phyloP scores from a whole-genome alignment of 35 echinoderm and acorn worm genomes.

The Eucidaris tribuloides region DNA sequence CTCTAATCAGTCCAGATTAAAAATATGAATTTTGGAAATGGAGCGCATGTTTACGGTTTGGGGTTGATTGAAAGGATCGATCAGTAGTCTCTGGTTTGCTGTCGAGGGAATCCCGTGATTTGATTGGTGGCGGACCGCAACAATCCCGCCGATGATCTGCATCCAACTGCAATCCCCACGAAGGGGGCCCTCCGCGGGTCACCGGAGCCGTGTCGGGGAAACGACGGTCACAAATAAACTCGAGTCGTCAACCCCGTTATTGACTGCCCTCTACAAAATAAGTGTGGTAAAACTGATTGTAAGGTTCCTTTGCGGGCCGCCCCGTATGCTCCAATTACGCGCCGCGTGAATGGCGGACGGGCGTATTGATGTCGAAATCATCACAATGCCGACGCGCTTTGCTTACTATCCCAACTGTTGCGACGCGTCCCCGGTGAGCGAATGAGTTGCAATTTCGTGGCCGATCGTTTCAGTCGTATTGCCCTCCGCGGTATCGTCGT shows the following conservation, averaged over 20 bases:
- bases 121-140: constrained; percentile 22
- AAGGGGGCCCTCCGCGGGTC: not conserved
- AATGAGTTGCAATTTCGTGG: no score
- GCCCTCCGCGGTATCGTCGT: no score
- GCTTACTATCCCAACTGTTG: no score
- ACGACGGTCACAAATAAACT: not conserved
- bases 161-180: not conserved
- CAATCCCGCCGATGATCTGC: not conserved
- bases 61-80: constrained; percentile 37
- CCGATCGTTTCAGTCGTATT: no score
- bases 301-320: not conserved
- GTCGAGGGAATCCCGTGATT: constrained; percentile 18
- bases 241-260: not conserved
- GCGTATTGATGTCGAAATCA: not conserved
- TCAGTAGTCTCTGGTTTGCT: not conserved
- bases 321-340: not conserved
- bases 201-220: not conserved
- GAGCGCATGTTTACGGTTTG: constrained; percentile 35
- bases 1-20: constrained; percentile 39
- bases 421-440: no score
- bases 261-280: not conserved
- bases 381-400: constrained; percentile 2
- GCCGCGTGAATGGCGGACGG: not conserved
- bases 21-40: constrained; percentile 33
- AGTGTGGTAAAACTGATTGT: not conserved